Conservation (phyloP, 2,113 vertebrate species). For the Heteronetta atricapilla region DNA sequence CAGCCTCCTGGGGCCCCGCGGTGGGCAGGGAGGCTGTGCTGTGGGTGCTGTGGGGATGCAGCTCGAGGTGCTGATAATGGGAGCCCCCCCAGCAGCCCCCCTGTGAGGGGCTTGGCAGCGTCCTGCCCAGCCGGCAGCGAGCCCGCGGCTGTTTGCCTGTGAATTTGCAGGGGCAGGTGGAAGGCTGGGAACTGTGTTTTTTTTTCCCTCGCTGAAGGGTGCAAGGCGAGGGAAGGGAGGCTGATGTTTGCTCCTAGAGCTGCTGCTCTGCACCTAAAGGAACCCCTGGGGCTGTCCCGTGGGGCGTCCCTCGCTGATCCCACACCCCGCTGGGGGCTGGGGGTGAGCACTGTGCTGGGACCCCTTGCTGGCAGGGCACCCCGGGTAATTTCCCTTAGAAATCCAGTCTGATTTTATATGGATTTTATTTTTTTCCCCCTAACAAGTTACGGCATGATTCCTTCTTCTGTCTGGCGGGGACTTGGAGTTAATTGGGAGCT, state of each 20-base stretch:
- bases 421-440: not conserved
- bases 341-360: not conserved
- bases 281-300: not conserved
- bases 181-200: slow-evolving; percentile 15
- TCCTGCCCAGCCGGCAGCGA: not conserved
- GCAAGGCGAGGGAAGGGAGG: not conserved
- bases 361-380: not conserved
- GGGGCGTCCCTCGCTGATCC: not conserved
- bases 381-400: not conserved
- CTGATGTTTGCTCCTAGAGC: not conserved
- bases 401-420: not conserved
- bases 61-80: too few relatives aligned
- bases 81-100: not conserved
- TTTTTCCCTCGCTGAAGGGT: not conserved
- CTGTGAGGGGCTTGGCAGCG: not conserved
- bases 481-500: slow-evolving; percentile 41
- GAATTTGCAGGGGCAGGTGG: slow-evolving; percentile 57
- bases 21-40: too few relatives aligned
- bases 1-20: too few relatives aligned
- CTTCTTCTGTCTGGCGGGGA: not conserved
- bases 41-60: too few relatives aligned
- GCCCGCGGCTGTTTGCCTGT: slow-evolving; percentile 10
- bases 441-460: not conserved
- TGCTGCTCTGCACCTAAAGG: not conserved
- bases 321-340: accelerated